phyloP scores from a whole-genome alignment of 2,113 vertebrate species.

The Sander lucioperca region DNA sequence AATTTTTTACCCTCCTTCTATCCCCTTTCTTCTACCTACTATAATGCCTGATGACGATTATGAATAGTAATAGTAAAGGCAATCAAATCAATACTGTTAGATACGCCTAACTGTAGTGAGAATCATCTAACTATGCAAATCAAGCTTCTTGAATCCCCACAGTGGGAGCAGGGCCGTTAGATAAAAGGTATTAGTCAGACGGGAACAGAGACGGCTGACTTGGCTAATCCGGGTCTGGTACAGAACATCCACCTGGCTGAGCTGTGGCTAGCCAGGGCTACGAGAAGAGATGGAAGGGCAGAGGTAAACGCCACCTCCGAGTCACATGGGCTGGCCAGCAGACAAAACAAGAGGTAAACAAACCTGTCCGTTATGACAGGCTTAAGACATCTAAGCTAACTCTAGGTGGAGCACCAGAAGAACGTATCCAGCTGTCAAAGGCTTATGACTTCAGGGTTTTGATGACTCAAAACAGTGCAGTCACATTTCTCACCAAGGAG shows the following conservation, averaged over 20 bases:
- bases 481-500: not conserved
- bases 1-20: too few species aligned
- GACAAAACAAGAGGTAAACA: conserved; percentile 51
- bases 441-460: not conserved
- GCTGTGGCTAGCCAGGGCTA: conserved; percentile 34
- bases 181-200: conserved; percentile 52
- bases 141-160: not conserved
- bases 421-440: conserved; percentile 7
- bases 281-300: conserved; percentile 6
- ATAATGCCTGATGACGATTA: not conserved
- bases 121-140: conserved; percentile 6
- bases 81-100: not conserved
- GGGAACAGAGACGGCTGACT: conserved; percentile 68
- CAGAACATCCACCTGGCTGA: conserved; percentile 78
- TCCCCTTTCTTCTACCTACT: too few species aligned
- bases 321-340: conserved; percentile 56
- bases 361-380: conserved; percentile 39
- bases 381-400: conserved; percentile 2
- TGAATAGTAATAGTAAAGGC: not conserved
- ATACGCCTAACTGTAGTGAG: not conserved
- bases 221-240: conserved; percentile 72
- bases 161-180: conserved; percentile 28
- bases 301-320: conserved; percentile 46
- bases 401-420: not conserved
- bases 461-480: not conserved